These are phyloP conservation scores for Dryococelus australis DNA, from an alignment of 2,888 invertebrate genomes.

Conservation along the genomic window DNA sequence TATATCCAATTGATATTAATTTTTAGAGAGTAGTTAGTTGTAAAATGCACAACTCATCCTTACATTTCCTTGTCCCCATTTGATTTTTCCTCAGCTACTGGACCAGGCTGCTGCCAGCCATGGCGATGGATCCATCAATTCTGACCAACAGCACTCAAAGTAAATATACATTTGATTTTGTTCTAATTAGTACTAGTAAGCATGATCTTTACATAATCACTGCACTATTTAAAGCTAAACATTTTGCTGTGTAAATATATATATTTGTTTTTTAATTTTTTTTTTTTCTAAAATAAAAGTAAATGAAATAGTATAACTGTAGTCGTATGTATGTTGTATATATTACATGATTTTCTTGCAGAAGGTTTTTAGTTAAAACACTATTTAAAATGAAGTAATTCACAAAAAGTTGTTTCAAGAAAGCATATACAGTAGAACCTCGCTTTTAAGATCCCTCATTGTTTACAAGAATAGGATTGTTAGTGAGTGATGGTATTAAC, in stretches of 20 bases:
- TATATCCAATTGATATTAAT: background rate
- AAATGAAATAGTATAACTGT: too few relatives aligned
- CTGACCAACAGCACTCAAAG: slow-evolving; percentile 60
- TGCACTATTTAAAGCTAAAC: background rate
- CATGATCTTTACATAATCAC: slow-evolving; percentile 26
- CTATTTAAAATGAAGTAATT: too few relatives aligned
- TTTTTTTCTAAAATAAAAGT: too few relatives aligned
- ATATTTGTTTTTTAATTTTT: too few relatives aligned
- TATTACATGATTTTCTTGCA: too few relatives aligned
- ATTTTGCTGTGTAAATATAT: background rate
- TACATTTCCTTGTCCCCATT: slow-evolving; percentile 35
- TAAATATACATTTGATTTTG: slow-evolving; percentile 62
- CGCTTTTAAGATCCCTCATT: too few relatives aligned
- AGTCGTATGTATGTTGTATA: too few relatives aligned
- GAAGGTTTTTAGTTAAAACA: too few relatives aligned
- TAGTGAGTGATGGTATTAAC: too few relatives aligned
- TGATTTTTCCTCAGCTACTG: slow-evolving; percentile 72
- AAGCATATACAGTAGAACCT: too few relatives aligned
- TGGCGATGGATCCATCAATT: slow-evolving; percentile 38
- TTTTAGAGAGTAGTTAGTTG: slow-evolving; percentile 13
- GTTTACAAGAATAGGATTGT: too few relatives aligned
- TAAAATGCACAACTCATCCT: slow-evolving; percentile 32
- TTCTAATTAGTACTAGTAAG: slow-evolving; percentile 17
- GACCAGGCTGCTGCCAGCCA: slow-evolving; percentile 65
- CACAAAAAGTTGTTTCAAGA: too few relatives aligned